These are phyloP conservation scores for Chrosomus eos DNA, from an alignment of 2,797 vertebrate genomes.

Conservation along the genomic window DNA sequence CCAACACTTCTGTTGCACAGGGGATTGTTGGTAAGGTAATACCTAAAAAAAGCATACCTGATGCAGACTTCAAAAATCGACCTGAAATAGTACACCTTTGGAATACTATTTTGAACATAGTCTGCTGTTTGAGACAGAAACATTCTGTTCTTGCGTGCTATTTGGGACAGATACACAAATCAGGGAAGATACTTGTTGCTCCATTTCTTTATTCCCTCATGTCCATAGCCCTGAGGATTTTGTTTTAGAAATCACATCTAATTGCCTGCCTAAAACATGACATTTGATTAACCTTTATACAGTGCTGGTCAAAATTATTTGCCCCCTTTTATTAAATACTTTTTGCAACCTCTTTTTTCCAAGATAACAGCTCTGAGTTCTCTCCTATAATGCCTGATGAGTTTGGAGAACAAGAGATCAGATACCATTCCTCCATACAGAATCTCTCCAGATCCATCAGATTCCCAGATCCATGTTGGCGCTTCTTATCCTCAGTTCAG, in stretches of 20 bases:
- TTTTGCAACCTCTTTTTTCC: too few relatives aligned
- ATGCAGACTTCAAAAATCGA: not conserved
- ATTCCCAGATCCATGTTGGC: too few relatives aligned
- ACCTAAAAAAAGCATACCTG: not conserved
- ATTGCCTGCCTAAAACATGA: not conserved
- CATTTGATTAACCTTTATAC: slow-evolving; percentile 6
- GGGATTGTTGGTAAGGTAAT: not conserved
- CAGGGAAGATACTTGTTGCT: not conserved
- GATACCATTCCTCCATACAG: too few relatives aligned
- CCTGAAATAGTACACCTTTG: not conserved
- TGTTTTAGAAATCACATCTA: not conserved
- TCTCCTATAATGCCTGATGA: too few relatives aligned
- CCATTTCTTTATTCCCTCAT: not conserved
- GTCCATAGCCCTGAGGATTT: not conserved
- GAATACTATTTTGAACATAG: not conserved
- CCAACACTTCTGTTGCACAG: not conserved
- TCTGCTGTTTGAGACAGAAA: not conserved
- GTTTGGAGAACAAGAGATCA: too few relatives aligned
- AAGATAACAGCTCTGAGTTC: too few relatives aligned
- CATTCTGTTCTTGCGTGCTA: not conserved
- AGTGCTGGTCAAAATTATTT: too few relatives aligned
- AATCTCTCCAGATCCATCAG: too few relatives aligned
- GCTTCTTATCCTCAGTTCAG: too few relatives aligned
- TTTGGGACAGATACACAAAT: not conserved
- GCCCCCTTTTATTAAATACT: too few relatives aligned